Conservation (phyloP, 2,797 vertebrate genomes). For the Enteromius radiatus region DNA sequence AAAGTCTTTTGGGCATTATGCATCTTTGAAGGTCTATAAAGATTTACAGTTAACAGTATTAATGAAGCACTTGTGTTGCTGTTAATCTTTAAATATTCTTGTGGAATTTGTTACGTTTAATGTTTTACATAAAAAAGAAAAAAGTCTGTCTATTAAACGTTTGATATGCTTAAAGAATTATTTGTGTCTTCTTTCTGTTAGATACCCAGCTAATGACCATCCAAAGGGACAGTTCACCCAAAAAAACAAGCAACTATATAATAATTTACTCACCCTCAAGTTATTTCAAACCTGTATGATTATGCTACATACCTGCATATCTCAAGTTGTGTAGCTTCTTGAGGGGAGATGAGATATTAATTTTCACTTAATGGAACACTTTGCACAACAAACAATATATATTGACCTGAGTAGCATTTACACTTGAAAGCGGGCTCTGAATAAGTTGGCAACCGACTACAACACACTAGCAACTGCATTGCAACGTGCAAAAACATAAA, state of each 20-base stretch:
- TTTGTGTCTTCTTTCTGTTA: not conserved
- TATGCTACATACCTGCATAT: not conserved
- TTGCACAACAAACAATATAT: not conserved
- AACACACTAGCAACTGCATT: not conserved
- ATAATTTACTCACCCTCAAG: not conserved
- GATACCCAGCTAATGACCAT: not conserved
- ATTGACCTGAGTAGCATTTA: not conserved
- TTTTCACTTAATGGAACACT: not conserved
- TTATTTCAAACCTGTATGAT: not conserved
- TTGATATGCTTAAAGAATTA: not conserved
- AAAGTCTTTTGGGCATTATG: not conserved
- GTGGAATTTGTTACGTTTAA: not conserved
- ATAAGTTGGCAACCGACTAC: not conserved
- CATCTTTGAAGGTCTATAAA: not conserved
- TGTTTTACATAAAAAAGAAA: not conserved
- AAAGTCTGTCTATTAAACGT: not conserved
- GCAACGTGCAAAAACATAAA: not conserved
- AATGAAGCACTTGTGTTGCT: slow-evolving; percentile 10
- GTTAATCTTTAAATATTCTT: not conserved
- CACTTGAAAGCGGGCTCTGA: not conserved
- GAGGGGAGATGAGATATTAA: not conserved
- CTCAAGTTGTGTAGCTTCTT: not conserved
- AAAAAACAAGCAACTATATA: not conserved
- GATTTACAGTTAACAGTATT: slow-evolving; percentile 31
- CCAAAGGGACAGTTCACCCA: not conserved